Base-by-base conservation (phyloP, 2,113 vertebrate species). In the Anoplopoma fimbria region DNA sequence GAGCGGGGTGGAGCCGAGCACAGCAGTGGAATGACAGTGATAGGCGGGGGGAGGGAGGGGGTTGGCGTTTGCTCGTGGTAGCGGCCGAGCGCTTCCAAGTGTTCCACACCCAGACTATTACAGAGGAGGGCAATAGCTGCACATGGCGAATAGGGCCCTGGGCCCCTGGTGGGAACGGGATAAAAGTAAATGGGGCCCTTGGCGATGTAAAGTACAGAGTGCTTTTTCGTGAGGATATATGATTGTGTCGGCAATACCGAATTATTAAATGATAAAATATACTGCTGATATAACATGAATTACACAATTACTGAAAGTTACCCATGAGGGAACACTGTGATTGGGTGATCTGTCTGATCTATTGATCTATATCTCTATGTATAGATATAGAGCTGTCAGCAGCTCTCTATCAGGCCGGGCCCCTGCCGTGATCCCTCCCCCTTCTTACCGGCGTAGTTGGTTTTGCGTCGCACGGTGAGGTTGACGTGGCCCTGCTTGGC, bases 401-500 rank as follows among this genome's bases (percentile, higher is more conserved):
- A 21, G 65, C 17, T 64, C 33, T 79, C 31, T 57, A 38, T 62
- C 31, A 33, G 40, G 2, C 4, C 6, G 15, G n/a, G 51, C 49
- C 45, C 58, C 34, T 36, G 47, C 38, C 38, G 10, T 10, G 9
- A 67, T 17, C 55, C 31, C 13, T 25, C 27, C n/a, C n/a, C 21
- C 12, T 34, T 84, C 96, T 84, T 93, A 99, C 98, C 97, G 67
- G 96, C 93, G 82, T 97, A 99, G 82, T 94, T 96, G 71, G 96
- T 96, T 96, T 99, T 99, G 85, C 98, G 99, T 73, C 98, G 95
- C 88, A 99, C 97, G 0, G 97, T 99, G 92, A 99, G 96, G 87
- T 99, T 99, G 92, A 99, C 99, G 0, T 99, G 99, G 36, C 99
- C 99, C 91, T 99, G 98, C 72, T 99, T 99, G 91, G 99, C 98